Evolutionary conservation across 2,797 vertebrate species (phyloP), one percentile per base, ranked within the genome.

Genomic region (Craterocephalus amniculus): DNA sequence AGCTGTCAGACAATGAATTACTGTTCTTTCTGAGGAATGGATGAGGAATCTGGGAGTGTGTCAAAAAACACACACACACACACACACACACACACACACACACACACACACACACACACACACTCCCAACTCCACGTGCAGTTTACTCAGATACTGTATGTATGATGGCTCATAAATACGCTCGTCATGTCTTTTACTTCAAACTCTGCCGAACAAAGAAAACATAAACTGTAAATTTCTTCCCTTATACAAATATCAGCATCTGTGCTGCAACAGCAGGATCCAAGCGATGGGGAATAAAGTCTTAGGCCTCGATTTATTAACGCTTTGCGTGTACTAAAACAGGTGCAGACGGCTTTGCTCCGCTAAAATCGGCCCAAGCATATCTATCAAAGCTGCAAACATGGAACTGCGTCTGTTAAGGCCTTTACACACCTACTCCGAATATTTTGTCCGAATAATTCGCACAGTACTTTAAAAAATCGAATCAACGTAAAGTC

Each of bases 1-100:
- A 94, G 92, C 92, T 93, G 93, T 93, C 90, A 90, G 78, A 89
- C 87, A 90, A 91, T 91, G 89, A 93, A 90, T 91, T 92, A 91
- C 84, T 90, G 88, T 89, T 73, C 77, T 74, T 89, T 89, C 81
- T 61, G 74, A 88, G 85, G 85, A 88, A 63, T 85, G 86, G 82
- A 87, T 84, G 72, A 87, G 83, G 89, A 92, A 87, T 80, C 76
- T 84, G 79, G 72, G 79, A 84, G 69, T 3, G 51, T 32, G 69
- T 89, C 74, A 76, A 75, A 71, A 86, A 79, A 74, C 60, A 79
- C 71, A 81, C 74, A 61, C 49, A 45, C 26, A 55, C 34, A 29
- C 70, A 51, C 35, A 31, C 29, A 31, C 29, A 31, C 62, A 13
- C 72, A 74, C 72, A 71, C 60, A 58, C 26, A 26, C 31, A 45